Evolutionary conservation across 2,113 vertebrate species (phyloP), one percentile per base, ranked within the genome.

Genomic region (Cairina moschata): DNA sequence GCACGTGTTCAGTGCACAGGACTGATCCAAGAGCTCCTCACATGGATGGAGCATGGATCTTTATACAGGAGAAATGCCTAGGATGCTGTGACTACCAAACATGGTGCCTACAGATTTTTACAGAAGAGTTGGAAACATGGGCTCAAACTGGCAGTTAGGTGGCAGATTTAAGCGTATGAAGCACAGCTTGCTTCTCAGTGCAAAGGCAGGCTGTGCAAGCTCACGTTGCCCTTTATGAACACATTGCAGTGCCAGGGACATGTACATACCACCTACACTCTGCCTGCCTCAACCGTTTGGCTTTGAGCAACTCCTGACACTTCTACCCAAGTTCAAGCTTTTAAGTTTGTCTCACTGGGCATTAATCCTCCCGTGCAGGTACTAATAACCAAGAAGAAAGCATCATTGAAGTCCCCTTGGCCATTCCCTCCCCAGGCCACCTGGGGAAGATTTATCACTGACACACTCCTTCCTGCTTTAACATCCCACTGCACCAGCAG

Each of bases 391-490:
- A 60, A 67, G 90, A 79, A 84, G 72, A 69, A 97, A 97, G 72
- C 7, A n/a, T n/a, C 80, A 65, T 17, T 92, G 91, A 93, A 74
- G 65, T 11, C 63, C 74, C 74, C 65, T 59, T 62, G 93, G 17
- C 48, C 48, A 82, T 78, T 88, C 66, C 87, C 58, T 93, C 81
- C 56, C 73, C 31, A 0, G 86, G 94, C 95, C 95, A 96, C 77
- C 92, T 97, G 93, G 76, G 95, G 77, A 76, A 97, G 97, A 98
- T 98, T 98, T 98, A 98, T 97, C 96, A 80, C 46, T 66, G 95
- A 96, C 97, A 96, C 96, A 97, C 88, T 87, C 83, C 73, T 98
- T 98, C 97, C 97, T 97, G 96, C 91, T 93, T 52, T 93, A 72
- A 96, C 94, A 81, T 95, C 95, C 26, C 3, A 71, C 66, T 65